Evolutionary conservation across 2,888 invertebrate species (phyloP), one percentile per base, ranked within the genome.

Genomic region (Macrosiphum euphorbiae): DNA sequence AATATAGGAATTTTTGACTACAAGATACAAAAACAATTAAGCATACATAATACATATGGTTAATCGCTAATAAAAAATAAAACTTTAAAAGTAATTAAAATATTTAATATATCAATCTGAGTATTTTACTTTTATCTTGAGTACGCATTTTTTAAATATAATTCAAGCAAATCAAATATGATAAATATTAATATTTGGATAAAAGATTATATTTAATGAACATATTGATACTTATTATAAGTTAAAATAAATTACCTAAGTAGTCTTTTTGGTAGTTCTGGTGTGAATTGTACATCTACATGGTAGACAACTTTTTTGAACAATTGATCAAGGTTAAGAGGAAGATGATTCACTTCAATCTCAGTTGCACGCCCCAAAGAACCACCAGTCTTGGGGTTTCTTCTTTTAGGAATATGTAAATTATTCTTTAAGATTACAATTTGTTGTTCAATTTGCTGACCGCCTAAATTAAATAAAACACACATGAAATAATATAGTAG

Each of bases 221-320:
- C 2, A 78, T 35, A 67, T 50, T 3, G 24, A 35, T 86, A 55
- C 4, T 58, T 52, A 92, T 35, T 58, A 52, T 52, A 24, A 20
- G 47, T 47, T 50, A 58, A 86, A 94, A 41, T 44, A 55, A 85
- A n/a, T 88, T 94, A 94, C 94, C 93, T 90, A 3, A 94, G 67
- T 8, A 94, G 47, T 92, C 44, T 92, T 52, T 58, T 94, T 0
- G 98, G 98, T 87, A 96, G 97, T 35, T 98, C 97, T 0, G 98
- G 98, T 1, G 95, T 96, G 67, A 98, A 96, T 0, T 96, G 96
- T 0, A 98, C 97, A 95, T 99, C 99, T 95, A 99, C 99, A 95
- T 99, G 99, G 95, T 96, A 96, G 0, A 96, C 96, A 41, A 84
- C 78, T 88, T 94, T 92, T 52, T 88, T 78, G 35, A 58, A 94